phyloP scores from a whole-genome alignment of 2,888 invertebrate genomes.

The Lissonota sp. region DNA sequence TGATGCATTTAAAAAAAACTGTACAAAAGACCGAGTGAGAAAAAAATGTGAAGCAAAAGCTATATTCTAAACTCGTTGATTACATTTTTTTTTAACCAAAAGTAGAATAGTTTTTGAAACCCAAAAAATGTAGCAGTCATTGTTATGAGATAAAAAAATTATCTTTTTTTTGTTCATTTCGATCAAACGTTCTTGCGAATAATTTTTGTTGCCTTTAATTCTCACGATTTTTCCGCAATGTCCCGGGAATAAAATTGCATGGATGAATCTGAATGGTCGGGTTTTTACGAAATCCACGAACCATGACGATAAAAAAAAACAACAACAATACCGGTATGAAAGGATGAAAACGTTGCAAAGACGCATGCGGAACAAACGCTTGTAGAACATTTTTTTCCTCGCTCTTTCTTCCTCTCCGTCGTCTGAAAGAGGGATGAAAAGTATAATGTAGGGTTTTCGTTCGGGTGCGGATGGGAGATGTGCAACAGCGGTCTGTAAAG shows the following conservation, averaged over 20 bases:
- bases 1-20: too few relatives aligned
- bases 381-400: too few relatives aligned
- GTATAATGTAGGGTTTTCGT: slow-evolving; percentile 13
- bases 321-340: not conserved
- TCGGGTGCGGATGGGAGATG: slow-evolving; percentile 37
- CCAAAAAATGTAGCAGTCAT: too few relatives aligned
- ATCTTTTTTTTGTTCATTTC: too few relatives aligned
- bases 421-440: not conserved
- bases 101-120: too few relatives aligned
- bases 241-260: slow-evolving; percentile 4
- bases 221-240: not conserved
- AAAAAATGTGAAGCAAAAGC: too few relatives aligned
- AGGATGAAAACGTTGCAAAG: not conserved
- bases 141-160: too few relatives aligned
- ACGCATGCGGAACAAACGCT: too few relatives aligned
- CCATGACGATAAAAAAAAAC: not conserved
- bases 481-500: slow-evolving; percentile 52
- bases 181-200: too few relatives aligned
- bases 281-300: not conserved
- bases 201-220: not conserved
- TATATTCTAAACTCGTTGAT: too few relatives aligned
- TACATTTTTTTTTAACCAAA: too few relatives aligned
- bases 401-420: not conserved
- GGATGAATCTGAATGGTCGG: not conserved
- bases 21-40: too few relatives aligned